Conservation (phyloP, 2,113 vertebrate genomes). For the Sturnira hondurensis region DNA sequence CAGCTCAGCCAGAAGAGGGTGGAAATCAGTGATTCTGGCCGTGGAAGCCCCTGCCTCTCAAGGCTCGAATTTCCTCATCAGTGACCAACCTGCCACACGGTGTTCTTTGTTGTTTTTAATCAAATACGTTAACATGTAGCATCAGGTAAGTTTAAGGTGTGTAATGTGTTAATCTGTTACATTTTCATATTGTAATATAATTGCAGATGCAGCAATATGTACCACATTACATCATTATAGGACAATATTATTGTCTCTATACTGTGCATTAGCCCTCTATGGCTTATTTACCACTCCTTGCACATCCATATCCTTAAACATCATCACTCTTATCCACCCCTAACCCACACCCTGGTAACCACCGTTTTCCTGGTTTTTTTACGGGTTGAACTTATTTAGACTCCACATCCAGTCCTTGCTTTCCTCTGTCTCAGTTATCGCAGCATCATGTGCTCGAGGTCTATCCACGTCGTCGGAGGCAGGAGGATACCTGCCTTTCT, state of each 20-base stretch:
- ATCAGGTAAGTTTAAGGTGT: too few relatives aligned
- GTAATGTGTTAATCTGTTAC: background rate
- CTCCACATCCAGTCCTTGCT: too few relatives aligned
- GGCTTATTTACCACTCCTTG: background rate
- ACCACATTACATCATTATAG: background rate
- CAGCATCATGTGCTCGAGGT: too few relatives aligned
- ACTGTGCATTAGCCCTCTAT: background rate
- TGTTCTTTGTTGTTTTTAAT: background rate
- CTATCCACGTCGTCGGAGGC: too few relatives aligned
- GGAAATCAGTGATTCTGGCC: background rate
- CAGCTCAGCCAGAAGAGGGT: background rate
- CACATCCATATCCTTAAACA: background rate
- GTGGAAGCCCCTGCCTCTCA: background rate
- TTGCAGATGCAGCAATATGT: background rate
- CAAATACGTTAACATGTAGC: background rate
- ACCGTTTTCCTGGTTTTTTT: background rate
- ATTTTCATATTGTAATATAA: background rate
- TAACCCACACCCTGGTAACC: background rate
- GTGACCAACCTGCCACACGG: background rate
- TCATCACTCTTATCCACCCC: background rate
- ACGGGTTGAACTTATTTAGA: background rate
- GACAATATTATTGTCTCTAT: background rate
- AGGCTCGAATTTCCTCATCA: background rate
- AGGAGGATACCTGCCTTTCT: too few relatives aligned
- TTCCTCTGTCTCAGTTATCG: too few relatives aligned